phyloP scores from a whole-genome alignment of 2,113 vertebrate genomes.

The Lampris incognitus region DNA sequence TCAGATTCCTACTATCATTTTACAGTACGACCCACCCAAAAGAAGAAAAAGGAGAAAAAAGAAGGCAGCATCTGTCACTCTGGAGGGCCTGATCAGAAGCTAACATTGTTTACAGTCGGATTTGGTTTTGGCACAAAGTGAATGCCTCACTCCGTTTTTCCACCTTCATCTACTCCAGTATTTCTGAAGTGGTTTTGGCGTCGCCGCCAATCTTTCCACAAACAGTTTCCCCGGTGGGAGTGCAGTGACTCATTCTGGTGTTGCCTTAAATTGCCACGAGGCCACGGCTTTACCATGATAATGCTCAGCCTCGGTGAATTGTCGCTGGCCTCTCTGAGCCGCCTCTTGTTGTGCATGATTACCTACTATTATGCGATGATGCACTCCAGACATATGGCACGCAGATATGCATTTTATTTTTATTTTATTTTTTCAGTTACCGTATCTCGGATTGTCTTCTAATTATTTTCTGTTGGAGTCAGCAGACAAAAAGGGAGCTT shows the following conservation, averaged over 20 bases:
- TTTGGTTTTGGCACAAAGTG: constrained; percentile 61
- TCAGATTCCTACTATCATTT: constrained; percentile 57
- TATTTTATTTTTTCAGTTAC: no score
- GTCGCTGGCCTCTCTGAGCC: constrained; percentile 30
- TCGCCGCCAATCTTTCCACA: constrained; percentile 63
- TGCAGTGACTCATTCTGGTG: constrained; percentile 64
- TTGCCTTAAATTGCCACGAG: constrained; percentile 50
- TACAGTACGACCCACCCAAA: constrained; percentile 16
- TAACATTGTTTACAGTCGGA: constrained; percentile 70
- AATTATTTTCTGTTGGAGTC: no score
- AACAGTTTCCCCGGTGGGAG: constrained; percentile 71
- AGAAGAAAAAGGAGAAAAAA: constrained; percentile 1
- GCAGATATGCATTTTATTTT: no score
- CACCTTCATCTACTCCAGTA: constrained; percentile 61
- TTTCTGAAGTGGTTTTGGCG: constrained; percentile 70
- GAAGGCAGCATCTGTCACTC: constrained; percentile 35
- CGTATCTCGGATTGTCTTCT: no score
- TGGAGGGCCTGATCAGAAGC: constrained; percentile 42
- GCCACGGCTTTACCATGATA: constrained; percentile 55
- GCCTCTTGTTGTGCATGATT: constrained; percentile 10
- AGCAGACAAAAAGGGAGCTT: no score
- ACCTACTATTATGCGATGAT: constrained; percentile 33
- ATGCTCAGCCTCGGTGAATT: constrained; percentile 39
- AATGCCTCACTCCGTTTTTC: constrained; percentile 56
- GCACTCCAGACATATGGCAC: constrained; percentile 15